Evolutionary conservation across 2,888 invertebrate species (phyloP), one percentile per base, ranked within the genome.

Genomic region (Drosophila koepferae): DNA sequence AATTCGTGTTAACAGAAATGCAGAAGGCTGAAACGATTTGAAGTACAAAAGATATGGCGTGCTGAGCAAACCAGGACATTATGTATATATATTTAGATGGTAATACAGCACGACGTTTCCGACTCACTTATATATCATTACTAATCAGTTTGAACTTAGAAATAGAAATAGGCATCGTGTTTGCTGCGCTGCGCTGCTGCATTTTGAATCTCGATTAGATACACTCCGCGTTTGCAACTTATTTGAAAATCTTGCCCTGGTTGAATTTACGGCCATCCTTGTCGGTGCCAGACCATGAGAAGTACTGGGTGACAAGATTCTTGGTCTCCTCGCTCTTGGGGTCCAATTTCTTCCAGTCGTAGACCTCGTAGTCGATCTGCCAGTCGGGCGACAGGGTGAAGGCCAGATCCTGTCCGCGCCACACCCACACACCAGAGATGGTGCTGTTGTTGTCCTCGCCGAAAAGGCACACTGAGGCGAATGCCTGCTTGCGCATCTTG

Each of bases 171-270:
- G 55, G 64, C 80, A 82, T 89, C 68, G 72, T 79, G 73, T 64
- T 62, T 49, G 53, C 63, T 56, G 55, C 41, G 4, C 5, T 49
- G 55, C 65, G 55, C 63, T 54, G 55, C 65, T 76, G 74, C 70
- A 56, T 70, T 68, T 62, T 69, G 54, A 79, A 86, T 90, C 82
- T 89, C 81, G 51, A 16, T 34, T 69, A 73, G 41, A 68, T 71
- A 67, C 65, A 61, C 69, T 71, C 54, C 73, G 48, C 9, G 38
- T 40, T 44, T 58, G 38, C 41, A 16, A 51, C 60, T 75, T 95
- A 99, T 95, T 99, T 99, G 95, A 99, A 99, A 94, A 99, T 97
- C 95, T 99, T 99, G 94, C 99, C 99, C 95, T 99, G 98, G 94
- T 98, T 99, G 95, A 99, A 99, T 92, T 96, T 95, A 92, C 98